Evolutionary conservation across 2,797 vertebrate genomes (phyloP).

Genomic region (Triplophysa yarkandensis): DNA sequence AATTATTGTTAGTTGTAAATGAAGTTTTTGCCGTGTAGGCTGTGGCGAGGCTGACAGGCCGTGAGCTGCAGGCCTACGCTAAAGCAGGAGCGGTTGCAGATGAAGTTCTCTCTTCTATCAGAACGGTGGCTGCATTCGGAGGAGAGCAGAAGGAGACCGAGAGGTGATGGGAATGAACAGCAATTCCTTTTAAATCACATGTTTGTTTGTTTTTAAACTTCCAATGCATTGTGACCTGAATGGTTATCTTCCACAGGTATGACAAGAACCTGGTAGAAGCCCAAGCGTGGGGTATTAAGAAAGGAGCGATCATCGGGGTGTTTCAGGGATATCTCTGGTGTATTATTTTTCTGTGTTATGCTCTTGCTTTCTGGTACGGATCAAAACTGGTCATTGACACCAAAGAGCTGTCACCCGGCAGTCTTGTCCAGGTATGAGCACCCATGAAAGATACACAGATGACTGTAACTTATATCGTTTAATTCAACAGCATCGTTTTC

Average conservation of each 20-base stretch:
- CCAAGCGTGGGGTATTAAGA: conserved; percentile 80
- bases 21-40: conserved; percentile 66
- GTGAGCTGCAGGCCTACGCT: conserved; percentile 76
- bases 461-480: no score
- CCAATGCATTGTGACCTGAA: no score
- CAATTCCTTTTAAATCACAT: not conserved
- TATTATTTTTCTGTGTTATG: conserved; percentile 79
- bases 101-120: conserved; percentile 79
- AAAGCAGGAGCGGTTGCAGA: conserved; percentile 82
- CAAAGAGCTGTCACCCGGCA: conserved; percentile 76
- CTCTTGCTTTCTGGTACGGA: conserved; percentile 83
- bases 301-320: conserved; percentile 72
- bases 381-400: conserved; percentile 80
- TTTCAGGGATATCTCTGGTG: conserved; percentile 82
- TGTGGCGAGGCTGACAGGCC: conserved; percentile 73
- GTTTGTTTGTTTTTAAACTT: no score
- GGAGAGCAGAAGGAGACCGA: conserved; percentile 77
- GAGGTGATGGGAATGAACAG: no score
- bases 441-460: not conserved
- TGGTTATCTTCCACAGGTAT: conserved; percentile 68
- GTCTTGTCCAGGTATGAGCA: conserved; percentile 74
- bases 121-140: conserved; percentile 81
- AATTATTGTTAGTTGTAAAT: no score
- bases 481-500: no score
- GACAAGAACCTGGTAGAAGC: conserved; percentile 77